Conservation (phyloP, 2,113 vertebrate genomes). For the Otocyon megalotis region DNA sequence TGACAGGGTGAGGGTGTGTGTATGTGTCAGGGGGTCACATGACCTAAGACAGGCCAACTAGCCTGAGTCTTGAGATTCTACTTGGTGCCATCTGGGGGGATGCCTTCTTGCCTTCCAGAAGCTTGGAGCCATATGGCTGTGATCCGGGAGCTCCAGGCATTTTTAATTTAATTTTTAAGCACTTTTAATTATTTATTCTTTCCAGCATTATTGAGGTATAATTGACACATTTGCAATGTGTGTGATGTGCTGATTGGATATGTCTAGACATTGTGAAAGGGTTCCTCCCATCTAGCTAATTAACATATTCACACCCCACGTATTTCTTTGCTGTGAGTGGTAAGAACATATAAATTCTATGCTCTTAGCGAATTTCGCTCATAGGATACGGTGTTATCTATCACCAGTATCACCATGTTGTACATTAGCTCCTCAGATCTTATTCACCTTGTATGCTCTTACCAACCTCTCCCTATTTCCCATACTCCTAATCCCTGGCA, state of each 20-base stretch:
- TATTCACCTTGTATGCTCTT: neutral
- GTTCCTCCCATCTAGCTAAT: no score
- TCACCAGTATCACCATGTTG: accelerated
- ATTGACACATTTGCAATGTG: neutral
- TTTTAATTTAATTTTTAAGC: neutral
- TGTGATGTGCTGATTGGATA: accelerated
- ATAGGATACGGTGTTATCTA: accelerated
- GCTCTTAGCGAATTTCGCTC: neutral
- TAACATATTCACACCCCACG: neutral
- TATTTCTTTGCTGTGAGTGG: neutral
- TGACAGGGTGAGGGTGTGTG: neutral
- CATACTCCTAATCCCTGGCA: neutral
- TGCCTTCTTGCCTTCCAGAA: neutral
- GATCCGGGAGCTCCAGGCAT: neutral
- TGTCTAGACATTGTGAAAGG: neutral
- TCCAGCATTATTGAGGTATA: neutral
- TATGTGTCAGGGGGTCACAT: neutral
- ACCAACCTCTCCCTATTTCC: neutral
- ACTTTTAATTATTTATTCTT: neutral
- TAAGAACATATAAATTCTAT: neutral
- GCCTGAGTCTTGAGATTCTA: neutral
- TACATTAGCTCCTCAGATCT: neutral
- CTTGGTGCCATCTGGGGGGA: no score
- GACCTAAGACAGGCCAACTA: neutral
- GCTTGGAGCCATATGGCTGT: no score